Evolutionary conservation across 2,797 vertebrate species (phyloP), one percentile per base, ranked within the genome.

Genomic region (Phoebastria nigripes): DNA sequence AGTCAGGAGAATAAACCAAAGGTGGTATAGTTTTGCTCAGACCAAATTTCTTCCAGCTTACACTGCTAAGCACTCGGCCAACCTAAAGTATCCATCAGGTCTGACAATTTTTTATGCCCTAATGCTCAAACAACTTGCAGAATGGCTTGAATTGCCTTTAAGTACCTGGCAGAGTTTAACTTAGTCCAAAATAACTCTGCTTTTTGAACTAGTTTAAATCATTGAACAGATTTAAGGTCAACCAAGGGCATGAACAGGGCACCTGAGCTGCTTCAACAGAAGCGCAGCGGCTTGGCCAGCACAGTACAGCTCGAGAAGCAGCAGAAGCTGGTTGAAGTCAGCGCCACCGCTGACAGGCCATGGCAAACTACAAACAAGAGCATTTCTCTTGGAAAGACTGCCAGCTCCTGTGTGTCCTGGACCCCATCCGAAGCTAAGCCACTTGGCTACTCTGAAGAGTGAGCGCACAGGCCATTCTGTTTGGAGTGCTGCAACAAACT

Each of bases 401-500:
- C 65, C 91, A 74, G 91, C 51, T 72, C 87, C 82, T 14, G 65
- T 0, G 5, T 12, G 77, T 26, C 47, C 81, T 5, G 16, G 18
- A 2, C 26, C 31, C 55, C 0, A 14, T 3, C 47, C 35, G 82
- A 25, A 80, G 51, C 54, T 1, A 4, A 37, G 95, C 65, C 88
- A 59, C 63, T 1, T 35, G 79, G 82, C 84, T 44, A 7, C 51
- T 28, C 52, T 0, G 6, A 31, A 73, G 26, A 54, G 39, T 5
- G 1, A 25, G 46, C 0, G 1, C 3, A 0, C 56, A 11, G 63
- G 46, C 90, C 28, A 8, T 47, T 49, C 42, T 11, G 39, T 39
- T 0, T 1, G 0, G 17, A 59, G 42, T 0, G 3, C 72, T n/a
- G 49, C 4, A 3, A 17, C 22, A 5, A 44, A 29, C 11, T 0